These are phyloP conservation scores for Salmo trutta DNA, from an alignment of 2,797 vertebrate genomes.

Conservation along the genomic window DNA sequence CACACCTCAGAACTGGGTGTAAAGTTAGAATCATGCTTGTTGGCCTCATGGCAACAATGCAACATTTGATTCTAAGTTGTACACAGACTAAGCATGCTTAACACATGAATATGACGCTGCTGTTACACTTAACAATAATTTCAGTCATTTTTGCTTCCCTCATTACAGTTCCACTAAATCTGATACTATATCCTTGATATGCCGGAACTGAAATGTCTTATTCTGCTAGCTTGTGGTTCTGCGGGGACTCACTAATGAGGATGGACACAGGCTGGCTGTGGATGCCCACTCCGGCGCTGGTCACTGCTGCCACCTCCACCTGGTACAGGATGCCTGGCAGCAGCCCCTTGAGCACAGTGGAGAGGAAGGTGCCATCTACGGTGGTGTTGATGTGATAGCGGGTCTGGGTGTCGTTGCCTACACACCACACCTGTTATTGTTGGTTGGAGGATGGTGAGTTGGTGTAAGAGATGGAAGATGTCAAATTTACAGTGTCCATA, in stretches of 20 bases:
- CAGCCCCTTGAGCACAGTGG: slow-evolving; percentile 78
- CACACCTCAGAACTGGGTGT: no score
- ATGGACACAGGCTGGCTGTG: slow-evolving; percentile 83
- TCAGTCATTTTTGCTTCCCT: neutral
- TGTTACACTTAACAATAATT: no score
- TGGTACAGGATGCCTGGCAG: slow-evolving; percentile 84
- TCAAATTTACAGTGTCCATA: neutral
- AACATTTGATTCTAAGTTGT: neutral
- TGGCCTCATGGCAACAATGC: no score
- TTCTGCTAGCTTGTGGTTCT: neutral
- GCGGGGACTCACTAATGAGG: slow-evolving; percentile 83
- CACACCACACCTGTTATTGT: slow-evolving; percentile 86
- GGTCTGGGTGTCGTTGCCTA: slow-evolving; percentile 82
- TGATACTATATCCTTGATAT: neutral
- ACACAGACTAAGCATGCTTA: no score
- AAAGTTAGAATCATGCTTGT: no score
- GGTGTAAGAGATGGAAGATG: neutral
- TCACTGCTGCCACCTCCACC: slow-evolving; percentile 89
- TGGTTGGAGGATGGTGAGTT: neutral
- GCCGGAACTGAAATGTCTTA: neutral
- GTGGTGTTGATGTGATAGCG: slow-evolving; percentile 91
- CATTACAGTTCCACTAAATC: neutral
- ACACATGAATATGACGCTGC: no score
- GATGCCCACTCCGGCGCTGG: slow-evolving; percentile 84
- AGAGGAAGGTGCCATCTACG: slow-evolving; percentile 81